Evolutionary conservation across 1,140 invertebrate species (phyloP).

Genomic region (Onthophagus taurus): DNA sequence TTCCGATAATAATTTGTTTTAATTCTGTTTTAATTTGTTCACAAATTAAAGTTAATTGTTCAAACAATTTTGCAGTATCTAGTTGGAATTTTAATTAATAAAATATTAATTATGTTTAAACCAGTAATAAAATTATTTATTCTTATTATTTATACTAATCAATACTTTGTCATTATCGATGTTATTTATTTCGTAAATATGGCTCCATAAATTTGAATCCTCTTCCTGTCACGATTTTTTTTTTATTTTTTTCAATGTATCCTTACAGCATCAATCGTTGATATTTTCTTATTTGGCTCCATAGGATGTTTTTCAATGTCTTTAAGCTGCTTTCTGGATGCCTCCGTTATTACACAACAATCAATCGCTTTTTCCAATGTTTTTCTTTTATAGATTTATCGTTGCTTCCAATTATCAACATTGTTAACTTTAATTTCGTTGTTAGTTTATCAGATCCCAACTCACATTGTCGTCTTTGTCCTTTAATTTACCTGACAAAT

Average conservation of each 20-base stretch:
- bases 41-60: too few species aligned
- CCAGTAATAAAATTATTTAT: background rate
- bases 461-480: slow-evolving; percentile 7
- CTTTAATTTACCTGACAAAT: slow-evolving; percentile 8
- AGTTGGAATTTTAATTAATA: background rate
- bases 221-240: too few species aligned
- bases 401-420: slow-evolving; percentile 11
- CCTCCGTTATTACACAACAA: slow-evolving; percentile 9
- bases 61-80: too few species aligned
- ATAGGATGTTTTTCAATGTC: too few species aligned
- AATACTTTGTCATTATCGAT: too few species aligned
- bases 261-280: too few species aligned
- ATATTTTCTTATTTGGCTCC: too few species aligned
- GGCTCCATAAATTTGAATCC: too few species aligned
- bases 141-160: background rate
- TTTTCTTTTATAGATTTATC: background rate
- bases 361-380: slow-evolving; percentile 10
- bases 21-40: too few species aligned
- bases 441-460: background rate
- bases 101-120: background rate
- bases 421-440: slow-evolving; percentile 6
- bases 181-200: too few species aligned
- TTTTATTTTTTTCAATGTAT: too few species aligned
- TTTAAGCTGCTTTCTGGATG: slow-evolving; percentile 3
- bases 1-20: too few species aligned